phyloP scores from a whole-genome alignment of 2,113 vertebrate genomes.

The Aplodontia rufa region DNA sequence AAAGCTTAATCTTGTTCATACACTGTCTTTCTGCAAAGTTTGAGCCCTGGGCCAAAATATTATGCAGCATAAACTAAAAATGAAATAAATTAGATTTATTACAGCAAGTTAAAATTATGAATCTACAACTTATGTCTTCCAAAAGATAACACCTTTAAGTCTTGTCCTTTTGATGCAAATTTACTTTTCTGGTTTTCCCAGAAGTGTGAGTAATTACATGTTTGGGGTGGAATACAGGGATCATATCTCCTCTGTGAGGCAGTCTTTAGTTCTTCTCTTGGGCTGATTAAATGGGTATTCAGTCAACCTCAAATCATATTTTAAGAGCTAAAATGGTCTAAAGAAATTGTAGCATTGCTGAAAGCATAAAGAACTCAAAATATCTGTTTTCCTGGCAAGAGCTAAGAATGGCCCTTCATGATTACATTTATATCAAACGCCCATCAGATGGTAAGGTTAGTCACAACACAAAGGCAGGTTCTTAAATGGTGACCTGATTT shows the following conservation, averaged over 20 bases:
- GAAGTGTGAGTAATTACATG: neutral
- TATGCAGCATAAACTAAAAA: neutral
- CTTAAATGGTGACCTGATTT: conserved; percentile 28
- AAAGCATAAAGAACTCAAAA: conserved; percentile 39
- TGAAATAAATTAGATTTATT: neutral
- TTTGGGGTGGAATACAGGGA: neutral
- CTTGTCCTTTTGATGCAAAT: neutral
- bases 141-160: neutral
- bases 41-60: neutral
- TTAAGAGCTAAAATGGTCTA: conserved; percentile 36
- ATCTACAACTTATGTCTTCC: neutral
- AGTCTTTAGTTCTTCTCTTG: neutral
- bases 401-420: conserved; percentile 47
- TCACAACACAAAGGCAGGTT: conserved; percentile 18
- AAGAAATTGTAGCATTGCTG: conserved; percentile 41
- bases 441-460: conserved; percentile 46
- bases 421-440: conserved; percentile 47
- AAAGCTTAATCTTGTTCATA: neutral
- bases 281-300: neutral
- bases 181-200: neutral
- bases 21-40: neutral
- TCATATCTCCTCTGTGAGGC: neutral
- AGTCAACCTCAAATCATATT: neutral
- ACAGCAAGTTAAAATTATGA: neutral
- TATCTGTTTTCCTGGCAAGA: conserved; percentile 53